These are phyloP conservation scores for Resseliella maxima DNA, from an alignment of 2,888 invertebrate species.

Conservation along the genomic window DNA sequence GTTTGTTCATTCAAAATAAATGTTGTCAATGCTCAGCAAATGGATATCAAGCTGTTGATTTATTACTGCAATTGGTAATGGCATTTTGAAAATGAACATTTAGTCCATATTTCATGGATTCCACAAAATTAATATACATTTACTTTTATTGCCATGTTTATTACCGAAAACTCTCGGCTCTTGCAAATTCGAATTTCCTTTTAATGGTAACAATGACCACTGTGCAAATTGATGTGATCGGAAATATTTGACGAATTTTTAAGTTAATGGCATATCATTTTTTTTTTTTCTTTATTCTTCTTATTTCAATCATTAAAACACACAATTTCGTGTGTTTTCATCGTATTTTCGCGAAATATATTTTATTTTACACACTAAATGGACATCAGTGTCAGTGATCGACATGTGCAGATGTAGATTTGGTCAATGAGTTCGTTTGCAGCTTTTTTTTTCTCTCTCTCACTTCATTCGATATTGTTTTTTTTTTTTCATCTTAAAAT, in stretches of 20 bases:
- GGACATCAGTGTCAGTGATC: background rate
- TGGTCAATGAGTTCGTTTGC: background rate
- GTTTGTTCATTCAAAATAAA: background rate
- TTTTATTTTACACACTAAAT: background rate
- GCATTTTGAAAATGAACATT: background rate
- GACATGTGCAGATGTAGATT: slow-evolving; percentile 34
- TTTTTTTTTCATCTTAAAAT: background rate
- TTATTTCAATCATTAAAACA: background rate
- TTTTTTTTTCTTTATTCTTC: too few relatives aligned
- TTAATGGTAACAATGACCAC: background rate
- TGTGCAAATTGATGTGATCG: slow-evolving; percentile 1
- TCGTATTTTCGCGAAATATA: background rate
- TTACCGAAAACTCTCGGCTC: background rate
- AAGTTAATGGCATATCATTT: slow-evolving; percentile 27
- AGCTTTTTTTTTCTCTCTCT: background rate
- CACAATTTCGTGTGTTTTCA: background rate
- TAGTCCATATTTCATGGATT: background rate
- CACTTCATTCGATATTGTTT: background rate
- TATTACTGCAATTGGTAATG: background rate
- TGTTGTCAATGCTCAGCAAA: background rate
- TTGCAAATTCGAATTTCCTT: background rate
- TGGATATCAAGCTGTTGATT: background rate
- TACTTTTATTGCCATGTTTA: background rate
- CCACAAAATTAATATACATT: background rate
- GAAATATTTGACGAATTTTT: slow-evolving; percentile 3